phyloP scores from a whole-genome alignment of 2,797 vertebrate species.

The Sternarchorhynchus goeldii region DNA sequence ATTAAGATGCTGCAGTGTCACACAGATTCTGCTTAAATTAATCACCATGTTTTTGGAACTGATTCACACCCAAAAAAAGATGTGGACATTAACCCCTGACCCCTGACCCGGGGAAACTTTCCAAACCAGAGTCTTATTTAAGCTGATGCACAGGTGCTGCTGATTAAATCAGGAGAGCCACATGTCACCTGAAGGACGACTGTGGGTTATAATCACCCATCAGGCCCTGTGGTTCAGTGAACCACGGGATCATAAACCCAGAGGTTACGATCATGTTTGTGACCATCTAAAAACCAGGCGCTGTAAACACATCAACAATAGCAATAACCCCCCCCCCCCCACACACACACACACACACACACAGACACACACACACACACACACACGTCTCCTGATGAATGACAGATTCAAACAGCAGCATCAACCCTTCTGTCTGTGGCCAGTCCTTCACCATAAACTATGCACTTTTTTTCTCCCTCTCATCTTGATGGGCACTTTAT shows the following conservation, averaged over 20 bases:
- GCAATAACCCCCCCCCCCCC: conserved; percentile 65
- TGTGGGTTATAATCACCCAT: conserved; percentile 67
- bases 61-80: conserved; percentile 22
- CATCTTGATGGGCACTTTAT: conserved; percentile 57
- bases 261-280: conserved; percentile 70
- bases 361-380: conserved; percentile 45
- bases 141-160: conserved; percentile 21
- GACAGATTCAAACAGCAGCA: conserved; percentile 36
- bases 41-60: conserved; percentile 23
- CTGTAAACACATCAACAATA: conserved; percentile 71
- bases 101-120: conserved; percentile 35
- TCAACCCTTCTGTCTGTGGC: conserved; percentile 26
- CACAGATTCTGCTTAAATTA: conserved; percentile 16
- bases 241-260: conserved; percentile 68
- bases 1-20: conserved; percentile 19
- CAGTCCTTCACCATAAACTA: conserved; percentile 47
- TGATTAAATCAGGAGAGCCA: conserved; percentile 55
- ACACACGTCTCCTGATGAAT: conserved; percentile 42
- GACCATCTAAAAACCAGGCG: conserved; percentile 67
- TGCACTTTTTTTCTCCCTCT: conserved; percentile 34
- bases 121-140: conserved; percentile 45
- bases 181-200: conserved; percentile 76
- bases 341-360: conserved; percentile 49
- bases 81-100: conserved; percentile 39
- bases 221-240: conserved; percentile 67